A percentile compares a stretch with the other conserved stretches of the same genome.
phyloP scores from a whole-genome alignment of 1,140 invertebrate species.

The Charaxes varanes region DNA sequence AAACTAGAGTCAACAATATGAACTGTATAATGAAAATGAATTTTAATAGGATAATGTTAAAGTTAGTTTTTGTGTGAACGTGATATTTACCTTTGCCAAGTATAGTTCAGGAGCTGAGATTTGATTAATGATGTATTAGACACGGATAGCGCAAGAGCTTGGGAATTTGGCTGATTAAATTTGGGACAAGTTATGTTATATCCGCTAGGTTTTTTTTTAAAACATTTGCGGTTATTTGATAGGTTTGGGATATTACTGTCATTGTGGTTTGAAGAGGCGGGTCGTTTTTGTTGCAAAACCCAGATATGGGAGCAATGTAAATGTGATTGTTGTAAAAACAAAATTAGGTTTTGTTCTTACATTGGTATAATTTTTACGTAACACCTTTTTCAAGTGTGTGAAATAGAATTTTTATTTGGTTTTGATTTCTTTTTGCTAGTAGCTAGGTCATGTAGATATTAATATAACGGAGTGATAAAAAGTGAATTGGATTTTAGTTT shows the following conservation, averaged over 20 bases:
- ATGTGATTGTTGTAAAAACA: neutral
- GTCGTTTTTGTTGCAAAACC: neutral
- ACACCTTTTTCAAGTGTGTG: no score
- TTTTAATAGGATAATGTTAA: neutral
- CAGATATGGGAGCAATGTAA: neutral
- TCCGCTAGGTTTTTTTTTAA: conserved; percentile 25
- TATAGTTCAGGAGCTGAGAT: conserved; percentile 14
- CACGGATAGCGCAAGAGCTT: conserved; percentile 26
- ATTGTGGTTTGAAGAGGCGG: conserved; percentile 14
- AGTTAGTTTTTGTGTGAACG: conserved; percentile 2
- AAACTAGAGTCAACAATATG: neutral
- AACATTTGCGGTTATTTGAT: conserved; percentile 24
- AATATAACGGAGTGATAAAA: no score
- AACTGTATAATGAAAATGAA: conserved; percentile 1
- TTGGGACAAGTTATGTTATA: conserved; percentile 29
- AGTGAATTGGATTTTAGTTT: no score
- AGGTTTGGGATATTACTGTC: conserved; percentile 23
- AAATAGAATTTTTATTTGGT: no score
- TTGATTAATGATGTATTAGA: conserved; percentile 43
- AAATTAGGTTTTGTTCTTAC: conserved; percentile 3
- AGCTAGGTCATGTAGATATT: no score
- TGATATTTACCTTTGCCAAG: neutral
- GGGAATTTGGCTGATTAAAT: conserved; percentile 37
- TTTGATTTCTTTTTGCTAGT: no score
- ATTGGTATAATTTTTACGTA: no score